Evolutionary conservation across 2,888 invertebrate genomes (phyloP), one percentile per base, ranked within the genome.

Genomic region (Andrena marginata): DNA sequence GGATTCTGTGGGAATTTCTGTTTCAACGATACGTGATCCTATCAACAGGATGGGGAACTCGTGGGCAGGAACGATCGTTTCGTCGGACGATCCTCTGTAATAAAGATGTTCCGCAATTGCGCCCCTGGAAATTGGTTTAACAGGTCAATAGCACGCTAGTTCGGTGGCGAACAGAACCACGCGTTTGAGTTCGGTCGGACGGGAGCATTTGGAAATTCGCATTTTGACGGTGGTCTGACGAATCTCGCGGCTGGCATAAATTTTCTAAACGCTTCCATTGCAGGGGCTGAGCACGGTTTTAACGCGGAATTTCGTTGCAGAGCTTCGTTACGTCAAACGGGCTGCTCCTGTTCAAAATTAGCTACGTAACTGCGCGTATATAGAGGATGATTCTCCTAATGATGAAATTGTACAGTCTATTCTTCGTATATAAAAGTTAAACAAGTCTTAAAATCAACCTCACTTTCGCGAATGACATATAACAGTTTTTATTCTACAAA

Each of bases 91-190:
- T 33, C 33, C 29, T 20, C 60, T 51, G 48, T 67, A 87, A 81
- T 85, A 69, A 81, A 87, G 82, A 73, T 85, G 51, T 26, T 67
- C 63, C 35, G 48, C 62, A 82, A 75, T 80, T 70, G 67, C 60
- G 26, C 20, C 20, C 60, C 59, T 54, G 72, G 48, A 75, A 80
- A 79, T 85, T 87, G 74, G 69, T 82, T 82, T 67, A 72, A 51
- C 77, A 51, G 60, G 77, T 67, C 77, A 79, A 63, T 69, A 67
- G 68, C 68, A 60, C 65, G 76, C 71, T 75, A 68, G 54, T 59
- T 33, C 29, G 51, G 26, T 16, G 26, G 13, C 29, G 60, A 69
- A 70, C 68, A 74, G 42, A 26, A 56, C 48, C 67, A 68, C 83
- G 62, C 51, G 63, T 20, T 20, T 8, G 26, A 56, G 62, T 20